A percentile compares a stretch with the other conserved stretches of the same genome.
phyloP scores from a whole-genome alignment of 1,140 invertebrate species.

The Hestina assimilis region DNA sequence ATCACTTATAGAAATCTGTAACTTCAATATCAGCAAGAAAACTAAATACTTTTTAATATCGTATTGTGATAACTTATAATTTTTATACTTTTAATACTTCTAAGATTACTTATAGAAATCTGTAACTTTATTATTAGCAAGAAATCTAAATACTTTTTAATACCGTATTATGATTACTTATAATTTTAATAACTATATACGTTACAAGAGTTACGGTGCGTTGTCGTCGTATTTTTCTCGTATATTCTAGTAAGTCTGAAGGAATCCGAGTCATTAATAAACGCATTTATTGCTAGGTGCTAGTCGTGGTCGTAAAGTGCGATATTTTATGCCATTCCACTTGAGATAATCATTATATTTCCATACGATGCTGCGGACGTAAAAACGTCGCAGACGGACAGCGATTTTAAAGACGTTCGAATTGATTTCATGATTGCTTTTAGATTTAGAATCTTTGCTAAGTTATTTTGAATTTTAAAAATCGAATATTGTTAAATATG shows the following conservation, averaged over 20 bases:
- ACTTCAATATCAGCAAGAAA: too few relatives aligned
- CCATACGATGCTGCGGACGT: constrained; percentile 27
- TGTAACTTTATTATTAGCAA: too few relatives aligned
- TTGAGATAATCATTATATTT: constrained; percentile 46
- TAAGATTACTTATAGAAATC: too few relatives aligned
- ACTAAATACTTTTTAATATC: too few relatives aligned
- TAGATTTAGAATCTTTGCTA: too few relatives aligned
- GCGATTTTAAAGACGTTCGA: neutral
- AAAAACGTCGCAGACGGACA: constrained; percentile 12
- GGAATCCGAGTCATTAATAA: constrained; percentile 39
- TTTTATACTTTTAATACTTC: too few relatives aligned
- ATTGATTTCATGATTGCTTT: constrained; percentile 1
- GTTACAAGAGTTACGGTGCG: neutral
- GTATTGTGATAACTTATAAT: too few relatives aligned
- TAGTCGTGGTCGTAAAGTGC: constrained; percentile 35
- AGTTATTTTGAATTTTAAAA: too few relatives aligned
- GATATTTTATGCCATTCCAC: constrained; percentile 37
- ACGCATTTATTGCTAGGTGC: constrained; percentile 41
- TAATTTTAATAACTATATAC: neutral
- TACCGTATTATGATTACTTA: too few relatives aligned
- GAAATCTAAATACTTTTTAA: too few relatives aligned
- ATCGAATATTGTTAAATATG: too few relatives aligned
- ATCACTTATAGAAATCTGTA: too few relatives aligned
- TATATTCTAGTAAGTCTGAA: constrained; percentile 13
- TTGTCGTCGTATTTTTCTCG: constrained; percentile 10